Evolutionary conservation across 2,113 vertebrate species (phyloP).

Genomic region (Myanophis thanlyinensis): DNA sequence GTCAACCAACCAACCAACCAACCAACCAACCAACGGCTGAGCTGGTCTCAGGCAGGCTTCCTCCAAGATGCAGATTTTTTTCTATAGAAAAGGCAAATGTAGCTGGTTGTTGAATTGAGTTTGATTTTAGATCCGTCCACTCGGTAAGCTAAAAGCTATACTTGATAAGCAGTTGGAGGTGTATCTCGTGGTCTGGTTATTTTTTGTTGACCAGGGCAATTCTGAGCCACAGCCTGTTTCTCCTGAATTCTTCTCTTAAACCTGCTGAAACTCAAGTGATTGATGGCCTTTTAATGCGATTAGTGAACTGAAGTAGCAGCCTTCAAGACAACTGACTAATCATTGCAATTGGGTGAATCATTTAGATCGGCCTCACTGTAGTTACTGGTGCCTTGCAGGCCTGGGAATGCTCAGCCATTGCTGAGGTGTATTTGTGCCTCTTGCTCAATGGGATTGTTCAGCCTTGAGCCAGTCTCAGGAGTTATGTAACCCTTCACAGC

Average conservation of each 20-base stretch:
- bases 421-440: too few species aligned
- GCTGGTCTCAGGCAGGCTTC: rapidly evolving
- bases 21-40: background rate
- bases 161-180: constrained; percentile 5
- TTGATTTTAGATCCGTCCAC: background rate
- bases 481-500: background rate
- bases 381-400: background rate
- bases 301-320: background rate
- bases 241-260: background rate
- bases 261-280: rapidly evolving
- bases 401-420: background rate
- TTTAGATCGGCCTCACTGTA: background rate
- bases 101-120: background rate
- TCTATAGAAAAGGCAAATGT: background rate
- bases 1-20: rapidly evolving
- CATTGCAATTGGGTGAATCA: background rate
- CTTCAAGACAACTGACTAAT: background rate
- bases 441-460: background rate
- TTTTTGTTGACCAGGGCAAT: background rate
- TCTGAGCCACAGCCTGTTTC: background rate
- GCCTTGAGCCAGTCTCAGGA: background rate
- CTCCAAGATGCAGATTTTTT: background rate
- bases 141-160: background rate
- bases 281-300: background rate
- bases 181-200: background rate